These are phyloP conservation scores for Escarpia spicata DNA, from an alignment of 2,888 invertebrate species.

Conservation along the genomic window DNA sequence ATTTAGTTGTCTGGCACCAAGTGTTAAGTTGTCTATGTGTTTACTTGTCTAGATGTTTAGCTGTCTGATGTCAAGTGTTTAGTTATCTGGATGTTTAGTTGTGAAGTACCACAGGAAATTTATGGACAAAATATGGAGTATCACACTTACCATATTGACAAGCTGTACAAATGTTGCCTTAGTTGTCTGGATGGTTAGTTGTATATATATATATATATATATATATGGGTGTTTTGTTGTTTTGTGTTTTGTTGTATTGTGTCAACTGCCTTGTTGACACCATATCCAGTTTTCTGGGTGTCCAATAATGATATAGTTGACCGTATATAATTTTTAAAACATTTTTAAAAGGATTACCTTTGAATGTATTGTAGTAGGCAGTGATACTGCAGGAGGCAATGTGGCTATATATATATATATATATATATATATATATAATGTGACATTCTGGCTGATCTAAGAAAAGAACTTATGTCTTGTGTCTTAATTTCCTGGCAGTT, in stretches of 20 bases:
- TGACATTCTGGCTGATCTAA: background rate
- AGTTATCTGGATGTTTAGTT: background rate
- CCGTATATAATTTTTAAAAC: too few species aligned
- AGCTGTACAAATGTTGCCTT: too few species aligned
- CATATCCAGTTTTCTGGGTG: too few species aligned
- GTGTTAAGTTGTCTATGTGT: background rate
- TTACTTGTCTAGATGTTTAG: background rate
- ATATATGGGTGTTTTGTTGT: too few species aligned
- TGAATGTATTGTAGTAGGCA: background rate
- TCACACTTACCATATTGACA: too few species aligned
- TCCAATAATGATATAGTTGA: too few species aligned
- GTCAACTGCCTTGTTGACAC: too few species aligned
- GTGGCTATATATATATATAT: background rate
- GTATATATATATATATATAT: too few species aligned
- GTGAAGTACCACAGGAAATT: too few species aligned
- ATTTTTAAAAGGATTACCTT: background rate
- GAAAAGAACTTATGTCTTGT: background rate
- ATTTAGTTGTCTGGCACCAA: background rate
- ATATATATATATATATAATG: background rate
- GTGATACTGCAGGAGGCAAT: background rate
- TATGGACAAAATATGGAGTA: too few species aligned
- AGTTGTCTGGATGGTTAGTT: too few species aligned
- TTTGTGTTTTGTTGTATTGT: too few species aligned
- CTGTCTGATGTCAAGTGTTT: background rate
- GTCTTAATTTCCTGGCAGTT: constrained; percentile 2